Conservation (phyloP, 2,797 vertebrate genomes). For the Enteromius radiatus region DNA sequence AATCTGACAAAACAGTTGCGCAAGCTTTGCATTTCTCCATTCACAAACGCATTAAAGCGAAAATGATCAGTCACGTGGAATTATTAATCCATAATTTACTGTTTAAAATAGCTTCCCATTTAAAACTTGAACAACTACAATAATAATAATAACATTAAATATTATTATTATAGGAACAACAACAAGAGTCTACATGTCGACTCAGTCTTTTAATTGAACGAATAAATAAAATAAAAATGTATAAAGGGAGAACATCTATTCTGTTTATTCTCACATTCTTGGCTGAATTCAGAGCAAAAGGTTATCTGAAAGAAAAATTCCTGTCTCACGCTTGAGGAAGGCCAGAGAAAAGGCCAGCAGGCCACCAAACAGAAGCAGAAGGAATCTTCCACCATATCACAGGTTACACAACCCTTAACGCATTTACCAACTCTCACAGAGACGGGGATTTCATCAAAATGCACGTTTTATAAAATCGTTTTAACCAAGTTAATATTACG, state of each 20-base stretch:
- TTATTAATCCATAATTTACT: not conserved
- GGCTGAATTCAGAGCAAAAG: slow-evolving; percentile 78
- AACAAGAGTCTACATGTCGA: not conserved
- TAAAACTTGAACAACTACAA: not conserved
- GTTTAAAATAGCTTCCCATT: not conserved
- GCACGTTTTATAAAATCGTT: not conserved
- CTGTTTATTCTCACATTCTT: slow-evolving; percentile 75
- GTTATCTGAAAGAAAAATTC: slow-evolving; percentile 86
- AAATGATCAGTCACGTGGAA: not conserved
- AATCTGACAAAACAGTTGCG: not conserved
- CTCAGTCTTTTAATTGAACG: not conserved
- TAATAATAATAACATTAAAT: not conserved
- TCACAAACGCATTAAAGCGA: too few species aligned
- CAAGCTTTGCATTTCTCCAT: not conserved
- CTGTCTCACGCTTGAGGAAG: slow-evolving; percentile 80
- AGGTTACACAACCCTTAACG: not conserved
- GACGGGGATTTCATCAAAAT: not conserved
- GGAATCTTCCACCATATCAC: slow-evolving; percentile 5
- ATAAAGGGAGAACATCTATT: slow-evolving; percentile 39
- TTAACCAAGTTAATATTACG: not conserved
- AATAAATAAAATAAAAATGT: not conserved
- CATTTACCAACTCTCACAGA: not conserved
- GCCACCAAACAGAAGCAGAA: slow-evolving; percentile 43
- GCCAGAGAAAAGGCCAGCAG: slow-evolving; percentile 76
- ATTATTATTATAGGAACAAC: too few species aligned